phyloP scores from a whole-genome alignment of 2,797 vertebrate genomes.

The Chaunax sp. region DNA sequence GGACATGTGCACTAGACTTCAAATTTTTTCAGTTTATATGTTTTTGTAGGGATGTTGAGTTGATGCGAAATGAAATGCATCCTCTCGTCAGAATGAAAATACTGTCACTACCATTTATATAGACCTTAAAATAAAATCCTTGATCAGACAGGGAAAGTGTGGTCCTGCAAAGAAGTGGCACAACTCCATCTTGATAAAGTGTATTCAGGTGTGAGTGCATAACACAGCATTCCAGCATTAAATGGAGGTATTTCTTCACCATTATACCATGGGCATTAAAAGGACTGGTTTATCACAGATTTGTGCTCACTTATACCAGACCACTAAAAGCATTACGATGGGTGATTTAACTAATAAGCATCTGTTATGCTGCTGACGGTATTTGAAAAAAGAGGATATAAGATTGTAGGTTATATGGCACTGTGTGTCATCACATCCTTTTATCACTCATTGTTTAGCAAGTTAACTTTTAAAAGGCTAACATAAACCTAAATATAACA shows the following conservation, averaged over 20 bases:
- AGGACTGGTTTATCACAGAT: too few species aligned
- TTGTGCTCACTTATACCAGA: not conserved
- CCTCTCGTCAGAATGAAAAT: constrained; percentile 9
- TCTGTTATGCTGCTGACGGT: not conserved
- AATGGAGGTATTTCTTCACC: not conserved
- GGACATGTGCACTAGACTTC: not conserved
- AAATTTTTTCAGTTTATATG: not conserved
- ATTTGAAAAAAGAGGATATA: constrained; percentile 17
- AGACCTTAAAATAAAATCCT: not conserved
- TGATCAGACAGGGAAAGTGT: constrained; percentile 29
- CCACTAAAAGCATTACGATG: not conserved
- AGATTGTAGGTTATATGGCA: constrained; percentile 39
- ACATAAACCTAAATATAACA: constrained; percentile 27
- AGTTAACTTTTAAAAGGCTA: not conserved
- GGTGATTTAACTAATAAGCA: not conserved
- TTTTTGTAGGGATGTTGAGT: constrained; percentile 17
- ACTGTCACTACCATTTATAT: constrained; percentile 13
- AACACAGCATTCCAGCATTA: too few species aligned
- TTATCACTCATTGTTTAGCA: constrained; percentile 22
- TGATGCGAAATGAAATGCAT: constrained; percentile 10
- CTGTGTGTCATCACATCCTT: constrained; percentile 69
- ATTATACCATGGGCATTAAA: not conserved
- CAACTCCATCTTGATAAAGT: constrained; percentile 21
- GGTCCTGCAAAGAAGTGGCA: constrained; percentile 19
- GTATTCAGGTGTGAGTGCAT: constrained; percentile 23